A percentile compares a stretch with the other conserved stretches of the same genome.
These are phyloP conservation scores for Boleophthalmus pectinirostris DNA, from an alignment of 2,113 vertebrate genomes.

Conservation along the genomic window DNA sequence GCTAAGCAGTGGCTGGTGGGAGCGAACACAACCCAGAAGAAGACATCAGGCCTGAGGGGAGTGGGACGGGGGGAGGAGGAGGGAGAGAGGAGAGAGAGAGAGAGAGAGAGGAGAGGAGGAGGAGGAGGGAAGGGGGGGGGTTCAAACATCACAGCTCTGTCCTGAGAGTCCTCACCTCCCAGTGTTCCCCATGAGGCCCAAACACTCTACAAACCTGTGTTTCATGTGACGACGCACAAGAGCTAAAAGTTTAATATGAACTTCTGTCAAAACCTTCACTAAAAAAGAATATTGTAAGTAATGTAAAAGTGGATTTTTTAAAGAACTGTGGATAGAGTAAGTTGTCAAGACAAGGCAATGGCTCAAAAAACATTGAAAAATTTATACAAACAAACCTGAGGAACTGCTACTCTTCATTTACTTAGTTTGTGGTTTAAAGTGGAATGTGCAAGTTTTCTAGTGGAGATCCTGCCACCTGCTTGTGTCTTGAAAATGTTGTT, in stretches of 20 bases:
- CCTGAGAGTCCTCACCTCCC: constrained; percentile 63
- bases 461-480: too few species aligned
- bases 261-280: background rate
- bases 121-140: constrained; percentile 9
- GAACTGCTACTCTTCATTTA: too few species aligned
- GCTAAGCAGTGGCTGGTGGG: constrained; percentile 81
- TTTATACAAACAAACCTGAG: too few species aligned
- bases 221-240: background rate
- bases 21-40: constrained; percentile 66
- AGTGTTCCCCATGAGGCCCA: constrained; percentile 47
- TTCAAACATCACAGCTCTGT: constrained; percentile 59
- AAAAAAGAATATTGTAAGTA: background rate
- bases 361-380: too few species aligned
- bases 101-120: too few species aligned
- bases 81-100: constrained; percentile 6
- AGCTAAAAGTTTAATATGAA: background rate
- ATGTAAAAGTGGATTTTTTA: too few species aligned
- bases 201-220: constrained; percentile 8
- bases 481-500: too few species aligned
- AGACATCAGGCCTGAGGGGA: constrained; percentile 57
- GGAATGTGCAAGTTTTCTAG: too few species aligned
- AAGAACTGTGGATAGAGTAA: too few species aligned
- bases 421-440: too few species aligned
- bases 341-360: too few species aligned
- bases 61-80: constrained; percentile 11